Evolutionary conservation across 2,797 vertebrate genomes (phyloP), one percentile per base, ranked within the genome.

Genomic region (Apodemus agrarius): DNA sequence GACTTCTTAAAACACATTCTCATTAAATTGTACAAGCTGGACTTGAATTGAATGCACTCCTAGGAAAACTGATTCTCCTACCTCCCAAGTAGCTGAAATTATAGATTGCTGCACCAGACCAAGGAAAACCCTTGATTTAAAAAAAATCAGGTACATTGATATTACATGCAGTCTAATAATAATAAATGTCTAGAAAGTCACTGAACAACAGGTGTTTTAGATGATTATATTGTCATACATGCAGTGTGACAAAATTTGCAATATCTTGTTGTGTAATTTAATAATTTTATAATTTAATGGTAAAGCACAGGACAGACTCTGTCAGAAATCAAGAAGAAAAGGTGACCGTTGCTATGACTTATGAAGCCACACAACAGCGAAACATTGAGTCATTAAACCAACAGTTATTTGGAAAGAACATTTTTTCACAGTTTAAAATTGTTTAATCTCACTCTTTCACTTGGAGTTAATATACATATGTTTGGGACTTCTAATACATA

Each of bases 141-240:
- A 92, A 82, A 82, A 78, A 76, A 75, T 4, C 49, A 89, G 69
- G 78, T 93, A 76, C 82, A 21, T 82, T 34, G 7, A 72, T 69
- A 89, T 61, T 78, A 74, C 57, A 72, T 31, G 37, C 24, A 83
- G 9, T 54, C 69, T n/a, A 43, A 89, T 83, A 67, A n/a, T 19
- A 52, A 34, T 24, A 96, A 93, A 72, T 83, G 49, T 14, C 40
- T 57, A 80, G 43, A 80, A 93, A 76, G 5, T 81, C 67, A 76
- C 4, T 82, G 84, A 34, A 59, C 74, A 92, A 65, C 37, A 67
- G 19, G 49, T 95, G 43, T 65, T 94, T 97, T 67, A 88, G 92
- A 22, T 59, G 37, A 78, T 82, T 91, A 37, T 43, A 57, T 67
- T 63, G 74, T 52, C 82, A 29, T n/a, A 72, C 10, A 81, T 75